Percentiles rank a stretch among this genome's conserved stretches.
These are phyloP conservation scores for Trichonephila inaurata DNA, from an alignment of 1,140 invertebrate genomes.

Conservation along the genomic window DNA sequence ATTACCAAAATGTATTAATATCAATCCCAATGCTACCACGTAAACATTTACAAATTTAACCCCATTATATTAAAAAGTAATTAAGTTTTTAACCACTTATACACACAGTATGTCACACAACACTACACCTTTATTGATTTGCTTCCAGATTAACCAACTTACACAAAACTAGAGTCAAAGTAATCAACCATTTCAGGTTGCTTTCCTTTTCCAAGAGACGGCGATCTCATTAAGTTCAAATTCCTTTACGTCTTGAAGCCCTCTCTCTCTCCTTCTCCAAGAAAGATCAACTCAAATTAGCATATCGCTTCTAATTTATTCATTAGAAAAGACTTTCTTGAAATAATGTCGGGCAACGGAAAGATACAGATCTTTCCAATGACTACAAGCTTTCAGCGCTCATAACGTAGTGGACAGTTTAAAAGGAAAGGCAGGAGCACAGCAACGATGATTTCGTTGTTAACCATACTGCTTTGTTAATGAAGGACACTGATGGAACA, in stretches of 20 bases:
- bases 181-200: slow-evolving; percentile 26
- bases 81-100: background rate
- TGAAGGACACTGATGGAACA: background rate
- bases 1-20: no score
- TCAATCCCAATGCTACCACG: no score
- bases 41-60: no score
- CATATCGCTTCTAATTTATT: slow-evolving; percentile 73
- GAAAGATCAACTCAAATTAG: slow-evolving; percentile 71
- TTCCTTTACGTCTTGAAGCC: slow-evolving; percentile 33
- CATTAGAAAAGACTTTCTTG: slow-evolving; percentile 66
- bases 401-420: background rate
- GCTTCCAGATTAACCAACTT: background rate
- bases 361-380: slow-evolving; percentile 45
- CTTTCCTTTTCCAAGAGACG: background rate
- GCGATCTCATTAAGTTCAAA: slow-evolving; percentile 36
- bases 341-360: slow-evolving; percentile 51
- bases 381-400: background rate
- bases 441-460: background rate
- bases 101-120: background rate
- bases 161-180: background rate
- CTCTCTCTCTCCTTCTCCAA: background rate
- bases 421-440: background rate
- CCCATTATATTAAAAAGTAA: no score
- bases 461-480: slow-evolving; percentile 10
- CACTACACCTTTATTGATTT: background rate